Conservation (phyloP, 2,797 vertebrate species). For the Myripristis murdjan region DNA sequence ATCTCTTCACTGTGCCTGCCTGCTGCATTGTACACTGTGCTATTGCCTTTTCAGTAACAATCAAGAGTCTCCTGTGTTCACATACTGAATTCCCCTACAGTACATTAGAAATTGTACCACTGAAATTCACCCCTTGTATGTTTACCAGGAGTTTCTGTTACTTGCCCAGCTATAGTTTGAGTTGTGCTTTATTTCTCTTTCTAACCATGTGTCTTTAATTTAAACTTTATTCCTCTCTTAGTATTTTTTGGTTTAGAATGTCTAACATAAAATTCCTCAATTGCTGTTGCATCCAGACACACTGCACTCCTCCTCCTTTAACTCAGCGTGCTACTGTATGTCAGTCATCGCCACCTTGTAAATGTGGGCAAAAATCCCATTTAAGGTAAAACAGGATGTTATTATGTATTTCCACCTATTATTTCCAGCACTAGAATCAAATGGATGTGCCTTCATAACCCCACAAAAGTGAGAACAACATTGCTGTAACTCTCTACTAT, state of each 20-base stretch:
- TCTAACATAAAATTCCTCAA: not conserved
- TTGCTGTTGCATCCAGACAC: conserved; percentile 15
- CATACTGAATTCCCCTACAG: not conserved
- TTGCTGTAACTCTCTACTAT: too few relatives aligned
- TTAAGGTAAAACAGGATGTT: not conserved
- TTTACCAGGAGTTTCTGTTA: not conserved
- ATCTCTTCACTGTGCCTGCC: conserved; percentile 38
- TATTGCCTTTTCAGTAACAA: conserved; percentile 16
- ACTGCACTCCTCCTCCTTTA: conserved; percentile 12
- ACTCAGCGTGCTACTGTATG: conserved; percentile 2
- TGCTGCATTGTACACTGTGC: conserved; percentile 27
- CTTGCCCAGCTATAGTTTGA: conserved; percentile 2
- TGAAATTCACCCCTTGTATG: not conserved
- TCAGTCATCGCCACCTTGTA: conserved; percentile 18
- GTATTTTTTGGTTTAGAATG: conserved; percentile 11
- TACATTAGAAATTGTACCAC: not conserved
- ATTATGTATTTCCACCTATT: not conserved
- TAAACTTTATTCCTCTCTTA: not conserved
- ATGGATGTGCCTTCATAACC: not conserved
- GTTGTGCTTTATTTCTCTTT: not conserved
- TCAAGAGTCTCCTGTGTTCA: not conserved
- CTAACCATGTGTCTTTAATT: not conserved
- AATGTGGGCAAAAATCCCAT: conserved; percentile 12
- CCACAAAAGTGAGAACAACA: not conserved
- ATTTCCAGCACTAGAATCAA: not conserved